Evolutionary conservation across 2,113 vertebrate genomes (phyloP).

Genomic region (Narcine bancroftii): DNA sequence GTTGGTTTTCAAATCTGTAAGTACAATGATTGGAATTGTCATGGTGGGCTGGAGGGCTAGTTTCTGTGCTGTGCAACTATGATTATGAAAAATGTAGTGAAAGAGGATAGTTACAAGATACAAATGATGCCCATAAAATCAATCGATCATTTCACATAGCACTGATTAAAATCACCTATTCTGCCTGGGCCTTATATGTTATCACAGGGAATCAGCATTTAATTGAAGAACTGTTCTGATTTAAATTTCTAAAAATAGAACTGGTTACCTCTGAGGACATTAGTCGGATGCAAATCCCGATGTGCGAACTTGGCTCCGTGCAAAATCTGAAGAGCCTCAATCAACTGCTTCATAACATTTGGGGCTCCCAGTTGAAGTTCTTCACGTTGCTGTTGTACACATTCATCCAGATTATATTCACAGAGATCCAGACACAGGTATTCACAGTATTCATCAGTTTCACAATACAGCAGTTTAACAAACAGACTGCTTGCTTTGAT

Average conservation of each 20-base stretch:
- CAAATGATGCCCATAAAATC: too few relatives aligned
- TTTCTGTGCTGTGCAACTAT: too few relatives aligned
- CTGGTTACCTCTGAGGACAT: slow-evolving; percentile 52
- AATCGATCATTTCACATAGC: too few relatives aligned
- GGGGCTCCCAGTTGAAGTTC: slow-evolving; percentile 36
- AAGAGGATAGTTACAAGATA: too few relatives aligned
- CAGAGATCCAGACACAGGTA: slow-evolving; percentile 57
- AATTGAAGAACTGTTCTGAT: neutral
- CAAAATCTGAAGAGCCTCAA: slow-evolving; percentile 51
- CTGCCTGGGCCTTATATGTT: too few relatives aligned
- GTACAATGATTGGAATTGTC: too few relatives aligned
- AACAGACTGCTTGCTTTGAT: slow-evolving; percentile 38
- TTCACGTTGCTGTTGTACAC: slow-evolving; percentile 33
- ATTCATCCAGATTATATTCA: slow-evolving; percentile 51
- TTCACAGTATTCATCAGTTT: slow-evolving; percentile 38
- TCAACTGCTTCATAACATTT: slow-evolving; percentile 45
- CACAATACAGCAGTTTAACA: slow-evolving; percentile 47
- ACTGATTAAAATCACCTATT: too few relatives aligned
- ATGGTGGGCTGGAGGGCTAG: too few relatives aligned
- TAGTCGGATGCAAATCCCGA: slow-evolving; percentile 52
- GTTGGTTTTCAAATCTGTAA: too few relatives aligned
- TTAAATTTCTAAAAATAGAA: neutral
- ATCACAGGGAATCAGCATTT: neutral
- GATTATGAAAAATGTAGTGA: too few relatives aligned
- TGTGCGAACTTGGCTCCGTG: slow-evolving; percentile 48